Base-by-base conservation (phyloP, 2,113 vertebrate genomes). In the Geothlypis trichas region DNA sequence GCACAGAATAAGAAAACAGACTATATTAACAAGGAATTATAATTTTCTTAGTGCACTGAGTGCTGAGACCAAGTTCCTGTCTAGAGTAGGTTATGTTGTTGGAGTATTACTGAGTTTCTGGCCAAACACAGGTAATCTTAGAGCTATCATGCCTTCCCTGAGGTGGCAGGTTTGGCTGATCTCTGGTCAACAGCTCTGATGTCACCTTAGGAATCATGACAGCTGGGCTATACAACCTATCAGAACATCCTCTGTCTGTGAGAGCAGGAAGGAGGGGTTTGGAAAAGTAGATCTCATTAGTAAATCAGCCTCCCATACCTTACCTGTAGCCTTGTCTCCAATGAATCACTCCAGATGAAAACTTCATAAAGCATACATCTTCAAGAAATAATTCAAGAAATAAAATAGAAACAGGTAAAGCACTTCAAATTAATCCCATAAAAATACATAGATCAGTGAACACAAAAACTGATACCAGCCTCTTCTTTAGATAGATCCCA, bases 121-220 rank as follows among this genome's bases (percentile, higher is more conserved):
- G 20, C 13, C 57, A 75, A 94, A 73, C 3, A 1, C 16, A 52
- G 30, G 9, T 27, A 15, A 66, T 5, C 20, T 62, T 54, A 23
- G 15, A 49, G 16, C 28, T 58, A 74, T 9, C 41, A 81, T 91
- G 28, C 15, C 15, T 21, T 86, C 44, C 27, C 9, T 39, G 33
- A 75, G 26, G 19, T 63, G n/a, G 7, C 61, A 69, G 18, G 5
- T 66, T 91, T 10, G 1, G 20, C 52, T 49, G 20, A 41, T 86
- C 8, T 42, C n/a, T 30, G 31, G 17, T 55, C 54, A 63, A 11
- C 0, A 13, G 35, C 44, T 87, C n/a, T 65, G 24, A 78, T 33
- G 28, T 14, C 0, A 0, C 33, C 33, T 82, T 71, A 37, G 16
- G 33, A 37, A 58, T 37, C 8, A 4, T 37, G n/a, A 67, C 20